Evolutionary conservation across 2,797 vertebrate genomes (phyloP), one percentile per base, ranked within the genome.

Genomic region (Leptatherina wallacei): DNA sequence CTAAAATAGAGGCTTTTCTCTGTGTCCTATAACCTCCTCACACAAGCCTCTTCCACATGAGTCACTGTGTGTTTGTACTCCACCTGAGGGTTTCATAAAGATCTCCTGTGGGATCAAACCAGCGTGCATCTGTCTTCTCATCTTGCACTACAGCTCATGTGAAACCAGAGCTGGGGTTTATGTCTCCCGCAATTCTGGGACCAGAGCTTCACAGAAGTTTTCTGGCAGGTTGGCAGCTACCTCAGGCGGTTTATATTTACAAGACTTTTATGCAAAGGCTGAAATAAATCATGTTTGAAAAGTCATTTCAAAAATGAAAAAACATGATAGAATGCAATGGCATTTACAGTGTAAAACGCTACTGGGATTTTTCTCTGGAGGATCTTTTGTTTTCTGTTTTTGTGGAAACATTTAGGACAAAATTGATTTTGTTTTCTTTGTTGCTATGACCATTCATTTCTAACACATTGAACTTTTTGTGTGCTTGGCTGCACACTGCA

Each of bases 61-160:
- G 74, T 83, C 78, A 85, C 61, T 69, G 77, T 85, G 65, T 76
- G 73, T 85, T 77, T 85, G 69, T 6, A 63, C 69, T 80, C 77
- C 32, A 91, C 84, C 90, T 82, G 83, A 85, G 85, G 88, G 75
- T 71, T 89, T 84, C 74, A 81, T 85, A 73, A 89, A 86, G 81
- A 81, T 75, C 84, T 85, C 87, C 85, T 85, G 13, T 77, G 88
- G 87, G 85, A 89, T 65, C 73, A 67, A 64, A 73, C 63, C 65
- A 64, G 67, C 70, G 9, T 78, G 69, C 76, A 85, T 87, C 77
- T 79, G 71, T 81, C 84, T 88, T 78, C 82, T 84, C 60, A 69
- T 73, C 60, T 78, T 65, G 77, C 62, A 22, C 57, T 14, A n/a
- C 61, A 16, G 77, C 75, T 47, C 60, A 59, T 82, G 69, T 85